Base-by-base conservation (phyloP, 2,113 vertebrate genomes). In the Xiphophorus maculatus region DNA sequence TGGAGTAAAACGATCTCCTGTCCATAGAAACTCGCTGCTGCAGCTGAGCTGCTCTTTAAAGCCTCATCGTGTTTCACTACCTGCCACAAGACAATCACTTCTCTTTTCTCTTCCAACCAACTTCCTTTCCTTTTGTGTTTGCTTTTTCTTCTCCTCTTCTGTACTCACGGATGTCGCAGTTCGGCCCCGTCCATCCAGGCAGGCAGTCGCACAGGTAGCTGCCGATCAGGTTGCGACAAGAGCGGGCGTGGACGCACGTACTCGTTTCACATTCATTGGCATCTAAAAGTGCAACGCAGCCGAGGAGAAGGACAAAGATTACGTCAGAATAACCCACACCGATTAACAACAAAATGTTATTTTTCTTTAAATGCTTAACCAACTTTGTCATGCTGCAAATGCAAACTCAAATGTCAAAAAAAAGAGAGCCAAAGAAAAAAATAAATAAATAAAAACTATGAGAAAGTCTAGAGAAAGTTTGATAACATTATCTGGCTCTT, bases 161-260 rank as follows among this genome's bases (percentile, higher is more conserved):
- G 66, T 84, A 94, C 98, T 96, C 91, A 99, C 98, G 95, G 81
- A 95, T 96, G 88, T 99, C 97, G 93, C 98, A 99, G 74, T 97
- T 97, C 73, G 95, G 92, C 81, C 98, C 98, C 37, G 91, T 95
- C 98, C 98, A 99, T 80, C 96, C 97, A 27, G 96, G 95, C 81
- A 97, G 93, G 84, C 98, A 99, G 89, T 98, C 96, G 27, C 98
- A 99, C 88, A 99, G 95, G 94, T 99, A 99, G 93, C 97, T 96
- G 42, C 97, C 98, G 60, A 99, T 99, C 90, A 99, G 94, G 91
- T 99, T 99, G 87, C 96, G 97, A 91, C 98, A 99, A 63, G 96
- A 97, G 79, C 95, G 97, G 71, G 97, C 96, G 84, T 99, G 96
- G 77, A 96, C 93, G 81, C 98, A 99, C 66, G 97, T 94, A 77